A percentile compares a stretch with the other conserved stretches of the same genome.
Conservation (phyloP, 2,888 invertebrate genomes). For the Helicoverpa assulta region DNA sequence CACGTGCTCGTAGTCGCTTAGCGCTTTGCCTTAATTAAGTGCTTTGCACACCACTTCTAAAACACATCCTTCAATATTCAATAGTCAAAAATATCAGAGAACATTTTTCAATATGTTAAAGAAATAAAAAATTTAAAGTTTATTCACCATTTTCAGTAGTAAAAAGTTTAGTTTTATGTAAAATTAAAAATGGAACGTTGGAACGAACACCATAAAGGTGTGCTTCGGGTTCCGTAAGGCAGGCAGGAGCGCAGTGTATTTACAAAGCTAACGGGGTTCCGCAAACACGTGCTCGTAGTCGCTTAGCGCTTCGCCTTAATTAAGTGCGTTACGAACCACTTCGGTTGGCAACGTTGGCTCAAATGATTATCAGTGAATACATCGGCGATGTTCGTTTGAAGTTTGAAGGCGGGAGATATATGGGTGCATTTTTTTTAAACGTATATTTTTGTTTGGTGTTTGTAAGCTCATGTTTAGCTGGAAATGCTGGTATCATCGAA, state of each 20-base stretch:
- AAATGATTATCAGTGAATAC: constrained; percentile 51
- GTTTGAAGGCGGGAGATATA: constrained; percentile 10
- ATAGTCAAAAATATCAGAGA: constrained; percentile 49
- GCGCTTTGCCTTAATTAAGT: constrained; percentile 53
- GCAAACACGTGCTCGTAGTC: constrained; percentile 36
- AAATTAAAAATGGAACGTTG: constrained; percentile 36
- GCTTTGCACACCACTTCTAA: constrained; percentile 32
- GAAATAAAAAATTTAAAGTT: no score
- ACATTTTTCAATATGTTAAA: neutral
- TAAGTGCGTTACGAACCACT: constrained; percentile 48
- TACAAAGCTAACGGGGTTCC: constrained; percentile 33
- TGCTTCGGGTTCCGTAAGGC: constrained; percentile 13
- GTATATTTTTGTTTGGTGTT: neutral
- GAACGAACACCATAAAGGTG: constrained; percentile 48
- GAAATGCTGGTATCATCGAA: no score
- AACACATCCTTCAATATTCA: constrained; percentile 9
- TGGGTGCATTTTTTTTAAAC: neutral
- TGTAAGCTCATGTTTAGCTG: no score
- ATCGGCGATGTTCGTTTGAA: constrained; percentile 32
- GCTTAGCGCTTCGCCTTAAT: constrained; percentile 44
- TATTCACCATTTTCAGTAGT: constrained; percentile 4
- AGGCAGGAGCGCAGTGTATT: constrained; percentile 26
- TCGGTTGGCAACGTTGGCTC: constrained; percentile 37
- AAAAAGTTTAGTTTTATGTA: constrained; percentile 36
- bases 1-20: constrained; percentile 25